A percentile compares a stretch with the other conserved stretches of the same genome.
These are phyloP conservation scores for Hycleus cichorii DNA, from an alignment of 1,140 invertebrate genomes.

Conservation along the genomic window DNA sequence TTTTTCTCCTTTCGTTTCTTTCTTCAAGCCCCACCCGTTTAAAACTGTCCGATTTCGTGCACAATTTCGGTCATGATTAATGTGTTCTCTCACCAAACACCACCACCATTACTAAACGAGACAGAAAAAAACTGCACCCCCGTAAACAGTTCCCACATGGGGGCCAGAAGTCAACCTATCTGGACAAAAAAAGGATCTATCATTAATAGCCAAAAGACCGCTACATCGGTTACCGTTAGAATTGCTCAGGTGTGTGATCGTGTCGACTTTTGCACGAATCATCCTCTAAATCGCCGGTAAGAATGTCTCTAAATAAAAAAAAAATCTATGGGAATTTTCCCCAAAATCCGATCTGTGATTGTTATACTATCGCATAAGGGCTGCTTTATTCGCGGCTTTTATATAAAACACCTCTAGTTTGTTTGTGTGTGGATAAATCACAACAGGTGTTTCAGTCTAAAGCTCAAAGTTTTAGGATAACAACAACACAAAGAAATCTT, in stretches of 20 bases:
- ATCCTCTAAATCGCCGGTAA: too few species aligned
- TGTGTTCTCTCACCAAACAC: constrained; percentile 2
- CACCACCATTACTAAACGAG: too few species aligned
- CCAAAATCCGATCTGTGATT: too few species aligned
- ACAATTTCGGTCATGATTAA: constrained; percentile 14
- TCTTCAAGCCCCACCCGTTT: background rate
- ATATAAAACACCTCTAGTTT: constrained; percentile 8
- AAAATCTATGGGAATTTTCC: too few species aligned
- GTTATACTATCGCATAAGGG: too few species aligned
- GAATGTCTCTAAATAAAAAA: too few species aligned
- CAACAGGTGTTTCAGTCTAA: constrained; percentile 7
- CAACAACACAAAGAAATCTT: background rate
- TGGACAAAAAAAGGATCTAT: constrained; percentile 17
- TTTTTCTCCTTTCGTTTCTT: background rate
- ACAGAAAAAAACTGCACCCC: too few species aligned
- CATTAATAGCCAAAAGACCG: constrained; percentile 18
- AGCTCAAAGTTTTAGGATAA: too few species aligned
- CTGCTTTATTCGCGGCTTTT: constrained; percentile 21
- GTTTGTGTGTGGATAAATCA: constrained; percentile 2
- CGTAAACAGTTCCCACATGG: constrained; percentile 20
- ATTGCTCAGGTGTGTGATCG: constrained; percentile 3
- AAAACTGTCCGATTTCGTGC: background rate
- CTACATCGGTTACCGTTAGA: constrained; percentile 10
- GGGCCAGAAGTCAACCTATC: constrained; percentile 24
- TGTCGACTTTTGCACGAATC: constrained; percentile 20